Percentiles rank a stretch among this genome's conserved stretches.
phyloP scores from a whole-genome alignment of 2,888 invertebrate species.

The Aricia artaxerxes region DNA sequence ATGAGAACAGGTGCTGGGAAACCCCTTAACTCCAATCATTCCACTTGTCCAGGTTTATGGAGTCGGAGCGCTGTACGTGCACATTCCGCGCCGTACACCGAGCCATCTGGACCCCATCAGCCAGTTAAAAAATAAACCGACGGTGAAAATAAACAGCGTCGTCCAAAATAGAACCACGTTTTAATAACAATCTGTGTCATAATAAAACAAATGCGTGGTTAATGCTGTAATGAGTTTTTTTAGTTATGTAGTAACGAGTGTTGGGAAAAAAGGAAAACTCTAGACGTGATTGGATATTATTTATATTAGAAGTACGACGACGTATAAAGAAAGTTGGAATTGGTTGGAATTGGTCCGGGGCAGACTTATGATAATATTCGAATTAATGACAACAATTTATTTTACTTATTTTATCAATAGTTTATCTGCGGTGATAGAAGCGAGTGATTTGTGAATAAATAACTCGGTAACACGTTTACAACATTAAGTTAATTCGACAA shows the following conservation, averaged over 20 bases:
- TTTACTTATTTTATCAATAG: not conserved
- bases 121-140: conserved; percentile 72
- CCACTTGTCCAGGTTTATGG: conserved; percentile 59
- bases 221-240: not conserved
- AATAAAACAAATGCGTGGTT: conserved; percentile 27
- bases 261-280: not conserved
- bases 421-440: not conserved
- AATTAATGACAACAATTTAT: conserved; percentile 13
- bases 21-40: conserved; percentile 57
- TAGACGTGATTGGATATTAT: not conserved
- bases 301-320: not conserved
- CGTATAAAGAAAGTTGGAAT: not conserved
- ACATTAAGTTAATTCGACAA: conserved; percentile 75
- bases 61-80: conserved; percentile 57
- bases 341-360: no score
- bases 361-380: conserved; percentile 3
- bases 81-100: conserved; percentile 66
- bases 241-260: not conserved
- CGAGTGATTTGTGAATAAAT: conserved; percentile 33
- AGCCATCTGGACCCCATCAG: conserved; percentile 77
- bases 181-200: conserved; percentile 54
- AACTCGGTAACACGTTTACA: conserved; percentile 41
- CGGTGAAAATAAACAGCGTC: conserved; percentile 70
- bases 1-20: conserved; percentile 47
- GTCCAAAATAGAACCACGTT: conserved; percentile 66